These are phyloP conservation scores for Escarpia spicata DNA, from an alignment of 2,888 invertebrate species.

Conservation along the genomic window DNA sequence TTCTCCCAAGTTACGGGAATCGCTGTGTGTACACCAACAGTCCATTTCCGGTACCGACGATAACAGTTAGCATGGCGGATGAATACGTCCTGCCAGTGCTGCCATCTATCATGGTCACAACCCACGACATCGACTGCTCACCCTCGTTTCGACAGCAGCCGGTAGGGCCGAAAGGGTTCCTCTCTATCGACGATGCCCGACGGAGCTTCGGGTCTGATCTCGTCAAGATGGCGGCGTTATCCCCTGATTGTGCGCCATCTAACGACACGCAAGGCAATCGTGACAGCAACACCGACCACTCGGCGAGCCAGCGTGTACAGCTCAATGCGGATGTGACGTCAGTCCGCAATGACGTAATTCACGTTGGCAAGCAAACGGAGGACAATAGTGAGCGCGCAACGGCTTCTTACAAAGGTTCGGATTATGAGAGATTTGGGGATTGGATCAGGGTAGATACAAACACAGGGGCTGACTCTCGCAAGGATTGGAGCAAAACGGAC, in stretches of 20 bases:
- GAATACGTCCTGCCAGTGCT: not conserved
- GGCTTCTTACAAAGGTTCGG: constrained; percentile 4
- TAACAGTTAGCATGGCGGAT: not conserved
- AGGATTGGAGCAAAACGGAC: not conserved
- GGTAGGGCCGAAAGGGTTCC: not conserved
- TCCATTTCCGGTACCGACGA: not conserved
- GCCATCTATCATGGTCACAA: not conserved
- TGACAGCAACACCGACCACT: not conserved
- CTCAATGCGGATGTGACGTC: not conserved
- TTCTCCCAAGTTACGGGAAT: not conserved
- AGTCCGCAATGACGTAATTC: not conserved
- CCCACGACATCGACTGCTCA: not conserved
- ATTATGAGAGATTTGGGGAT: not conserved
- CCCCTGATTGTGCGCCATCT: not conserved
- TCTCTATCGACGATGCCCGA: not conserved
- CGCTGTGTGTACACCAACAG: not conserved
- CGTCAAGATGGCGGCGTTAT: not conserved
- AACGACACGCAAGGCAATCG: not conserved
- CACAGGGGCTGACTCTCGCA: not conserved
- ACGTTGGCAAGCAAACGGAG: constrained; percentile 10
- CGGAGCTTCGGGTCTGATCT: not conserved
- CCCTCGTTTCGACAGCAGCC: not conserved
- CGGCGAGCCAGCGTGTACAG: not conserved
- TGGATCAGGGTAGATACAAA: not conserved
- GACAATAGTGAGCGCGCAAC: constrained; percentile 13